Base-by-base conservation (phyloP, 2,888 invertebrate genomes). In the Coelopa pilipes region DNA sequence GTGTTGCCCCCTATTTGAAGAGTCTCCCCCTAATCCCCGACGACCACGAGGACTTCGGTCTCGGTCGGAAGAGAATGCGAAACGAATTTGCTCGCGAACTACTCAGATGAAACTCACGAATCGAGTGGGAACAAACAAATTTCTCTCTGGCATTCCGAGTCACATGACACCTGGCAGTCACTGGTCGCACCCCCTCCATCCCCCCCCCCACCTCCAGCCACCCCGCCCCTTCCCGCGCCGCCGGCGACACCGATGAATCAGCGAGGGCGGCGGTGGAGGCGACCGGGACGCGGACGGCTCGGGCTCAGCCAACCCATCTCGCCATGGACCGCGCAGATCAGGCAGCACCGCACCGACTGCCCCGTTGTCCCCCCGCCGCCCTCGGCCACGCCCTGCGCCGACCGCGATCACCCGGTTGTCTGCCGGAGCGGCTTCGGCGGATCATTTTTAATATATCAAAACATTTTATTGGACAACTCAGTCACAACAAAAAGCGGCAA, bases 1-100 rank as follows among this genome's bases (percentile, higher is more conserved):
- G 93, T 92, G 24, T 67, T 70, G 34, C 2, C 7, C 7, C 34
- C 34, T 4, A 34, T 4, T 34, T 34, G 2, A 4, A 34, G 4
- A 34, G 7, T 7, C 2, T 34, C 4, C 34, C 34, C 7, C 7
- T 34, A 2, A 34, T 34, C 2, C 7, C 34, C n/a, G n/a, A n/a
- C n/a, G n/a, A n/a, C n/a, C n/a, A n/a, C n/a, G n/a, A n/a, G n/a
- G n/a, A n/a, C n/a, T n/a, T n/a, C n/a, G n/a, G n/a, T n/a, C n/a
- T n/a, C n/a, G n/a, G n/a, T n/a, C n/a, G n/a, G n/a, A n/a, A n/a
- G n/a, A n/a, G n/a, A n/a, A n/a, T n/a, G n/a, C n/a, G n/a, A n/a
- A n/a, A n/a, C n/a, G n/a, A n/a, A n/a, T n/a, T n/a, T n/a, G n/a
- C n/a, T n/a, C n/a, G n/a, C n/a, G n/a, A n/a, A n/a, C n/a, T n/a